These are phyloP conservation scores for Ornithoptera priamus DNA, from an alignment of 2,888 invertebrate species.

Conservation along the genomic window DNA sequence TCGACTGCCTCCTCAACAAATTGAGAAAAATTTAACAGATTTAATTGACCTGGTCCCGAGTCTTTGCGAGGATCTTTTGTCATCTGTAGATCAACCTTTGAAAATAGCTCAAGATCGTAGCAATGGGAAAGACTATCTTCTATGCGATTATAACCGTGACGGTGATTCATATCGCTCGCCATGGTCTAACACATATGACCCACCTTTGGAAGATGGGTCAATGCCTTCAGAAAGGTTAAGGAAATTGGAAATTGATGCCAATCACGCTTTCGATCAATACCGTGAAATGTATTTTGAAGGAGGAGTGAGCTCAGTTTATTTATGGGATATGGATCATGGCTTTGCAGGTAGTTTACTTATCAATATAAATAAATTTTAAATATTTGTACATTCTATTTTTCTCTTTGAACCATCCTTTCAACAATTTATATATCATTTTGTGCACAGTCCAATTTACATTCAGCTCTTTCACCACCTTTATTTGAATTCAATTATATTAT, in stretches of 20 bases:
- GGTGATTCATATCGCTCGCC: conserved; percentile 99
- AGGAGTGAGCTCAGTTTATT: conserved; percentile 98
- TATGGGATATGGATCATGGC: conserved; percentile 99
- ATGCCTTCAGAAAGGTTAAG: conserved; percentile 98
- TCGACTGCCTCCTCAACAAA: conserved; percentile 98
- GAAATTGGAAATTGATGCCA: conserved; percentile 98
- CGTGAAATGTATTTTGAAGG: conserved; percentile 99
- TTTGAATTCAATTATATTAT: no score
- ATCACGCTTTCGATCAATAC: conserved; percentile 99
- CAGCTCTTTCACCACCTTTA: no score
- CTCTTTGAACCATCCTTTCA: no score
- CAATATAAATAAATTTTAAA: no score
- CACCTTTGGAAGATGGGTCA: conserved; percentile 98
- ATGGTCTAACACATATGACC: conserved; percentile 99
- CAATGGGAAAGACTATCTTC: conserved; percentile 96
- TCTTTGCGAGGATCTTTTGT: conserved; percentile 97
- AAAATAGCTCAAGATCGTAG: conserved; percentile 98
- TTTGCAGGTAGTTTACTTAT: conserved; percentile 86
- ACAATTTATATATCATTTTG: conserved; percentile 24
- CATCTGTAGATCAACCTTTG: conserved; percentile 98
- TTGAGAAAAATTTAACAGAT: conserved; percentile 98
- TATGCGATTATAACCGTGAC: conserved; percentile 99
- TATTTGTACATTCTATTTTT: no score
- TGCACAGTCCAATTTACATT: background rate
- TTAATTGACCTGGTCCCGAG: conserved; percentile 97